Base-by-base conservation (phyloP, 2,797 vertebrate species). In the Cryptoprocta ferox region DNA sequence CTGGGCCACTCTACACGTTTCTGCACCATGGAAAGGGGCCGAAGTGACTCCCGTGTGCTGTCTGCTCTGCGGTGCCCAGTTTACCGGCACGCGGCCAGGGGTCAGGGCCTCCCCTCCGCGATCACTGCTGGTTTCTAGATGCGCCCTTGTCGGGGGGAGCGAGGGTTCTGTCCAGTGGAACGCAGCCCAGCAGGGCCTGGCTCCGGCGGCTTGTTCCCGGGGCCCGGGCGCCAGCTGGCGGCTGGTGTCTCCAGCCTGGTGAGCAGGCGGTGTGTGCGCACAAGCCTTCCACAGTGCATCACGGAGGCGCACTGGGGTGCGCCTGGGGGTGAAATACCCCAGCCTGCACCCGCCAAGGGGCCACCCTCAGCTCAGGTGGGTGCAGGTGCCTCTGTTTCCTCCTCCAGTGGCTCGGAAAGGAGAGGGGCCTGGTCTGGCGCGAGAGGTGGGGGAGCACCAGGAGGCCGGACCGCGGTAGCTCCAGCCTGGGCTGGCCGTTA, bases 221-320 rank as follows among this genome's bases (percentile, higher is more conserved):
- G n/a, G n/a, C n/a, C n/a, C n/a, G n/a, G n/a, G n/a, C n/a, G n/a
- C n/a, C n/a, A n/a, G n/a, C n/a, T n/a, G n/a, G n/a, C n/a, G n/a
- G n/a, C n/a, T n/a, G n/a, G n/a, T n/a, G n/a, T n/a, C n/a, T n/a
- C n/a, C n/a, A n/a, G n/a, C n/a, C n/a, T n/a, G n/a, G n/a, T 6
- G 70, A 10, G 35, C 39, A 16, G 6, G 71, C 26, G 0, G 37
- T 4, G 70, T 10, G 71, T 16, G 71, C 8, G 26, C 4, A 13
- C 39, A 5, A 2, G 3, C 39, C 24, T 59, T 3, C 13, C 1
- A 28, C 2, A 2, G 39, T 3, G 2, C 39, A 1, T 9, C 1
- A 11, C 39, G 37, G 21, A 71, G 68, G 63, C 15, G 16, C 3
- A 1, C 39, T 26, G 13, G 8, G n/a, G n/a, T n/a, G n/a, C n/a